Conservation (phyloP, 2,113 vertebrate genomes). For the Mesembrinibis cayennensis region DNA sequence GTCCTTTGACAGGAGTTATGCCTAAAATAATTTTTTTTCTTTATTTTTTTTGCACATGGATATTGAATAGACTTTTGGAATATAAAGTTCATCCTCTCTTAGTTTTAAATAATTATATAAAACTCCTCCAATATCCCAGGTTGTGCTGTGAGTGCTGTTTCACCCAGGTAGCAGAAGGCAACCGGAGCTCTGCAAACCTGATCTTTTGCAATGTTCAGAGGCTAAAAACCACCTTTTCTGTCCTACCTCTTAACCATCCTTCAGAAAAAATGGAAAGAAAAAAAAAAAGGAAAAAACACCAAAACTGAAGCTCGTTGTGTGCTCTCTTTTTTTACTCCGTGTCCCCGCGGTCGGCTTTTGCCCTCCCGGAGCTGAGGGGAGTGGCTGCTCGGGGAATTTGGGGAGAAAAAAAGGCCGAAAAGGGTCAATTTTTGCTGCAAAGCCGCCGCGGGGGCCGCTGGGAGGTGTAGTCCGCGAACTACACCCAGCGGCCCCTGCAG, state of each 20-base stretch:
- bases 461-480: neutral
- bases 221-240: slow-evolving; percentile 45
- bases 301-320: neutral
- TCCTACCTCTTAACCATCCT: slow-evolving; percentile 67
- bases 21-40: neutral
- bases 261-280: neutral
- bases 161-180: slow-evolving; percentile 35
- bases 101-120: slow-evolving; percentile 36
- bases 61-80: slow-evolving; percentile 39
- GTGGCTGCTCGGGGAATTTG: too few species aligned
- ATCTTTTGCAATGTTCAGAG: slow-evolving; percentile 42
- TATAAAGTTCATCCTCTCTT: neutral
- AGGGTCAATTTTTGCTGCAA: accelerated
- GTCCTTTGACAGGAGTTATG: neutral
- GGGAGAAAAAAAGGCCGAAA: neutral
- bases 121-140: neutral
- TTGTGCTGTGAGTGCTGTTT: neutral
- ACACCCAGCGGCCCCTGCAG: neutral
- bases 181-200: slow-evolving; percentile 44
- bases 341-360: neutral
- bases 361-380: too few species aligned
- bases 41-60: slow-evolving; percentile 26
- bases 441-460: neutral
- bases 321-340: neutral
- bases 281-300: too few species aligned